A percentile compares a stretch with the other conserved stretches of the same genome.
These are phyloP conservation scores for Phalera bucephala DNA, from an alignment of 2,888 invertebrate species.

Conservation along the genomic window DNA sequence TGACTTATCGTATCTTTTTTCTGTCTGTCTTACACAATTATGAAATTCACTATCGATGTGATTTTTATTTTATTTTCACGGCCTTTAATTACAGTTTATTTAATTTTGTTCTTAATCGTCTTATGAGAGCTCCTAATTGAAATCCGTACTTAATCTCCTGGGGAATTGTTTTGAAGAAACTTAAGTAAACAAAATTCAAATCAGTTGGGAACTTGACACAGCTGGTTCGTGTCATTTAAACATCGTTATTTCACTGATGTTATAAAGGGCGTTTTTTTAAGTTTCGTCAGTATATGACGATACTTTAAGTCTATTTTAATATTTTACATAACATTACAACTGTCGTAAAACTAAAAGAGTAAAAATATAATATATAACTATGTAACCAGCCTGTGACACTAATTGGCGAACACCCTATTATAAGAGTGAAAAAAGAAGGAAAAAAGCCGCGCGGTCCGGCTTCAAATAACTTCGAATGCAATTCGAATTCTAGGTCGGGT, in stretches of 20 bases:
- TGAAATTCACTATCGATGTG: neutral
- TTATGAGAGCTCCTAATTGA: constrained; percentile 45
- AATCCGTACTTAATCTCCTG: constrained; percentile 39
- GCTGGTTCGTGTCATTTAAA: constrained; percentile 18
- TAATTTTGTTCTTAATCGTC: constrained; percentile 10
- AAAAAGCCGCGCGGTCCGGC: no score
- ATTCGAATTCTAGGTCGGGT: no score
- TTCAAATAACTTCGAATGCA: no score
- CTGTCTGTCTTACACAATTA: constrained; percentile 17
- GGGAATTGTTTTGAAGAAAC: constrained; percentile 46
- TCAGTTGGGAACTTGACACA: constrained; percentile 46
- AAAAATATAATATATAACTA: no score
- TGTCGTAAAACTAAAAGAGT: no score
- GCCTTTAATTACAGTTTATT: neutral
- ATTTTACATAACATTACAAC: no score
- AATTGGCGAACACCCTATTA: no score
- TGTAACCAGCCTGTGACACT: no score
- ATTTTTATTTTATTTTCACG: neutral
- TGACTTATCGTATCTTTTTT: constrained; percentile 14
- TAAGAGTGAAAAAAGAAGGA: no score
- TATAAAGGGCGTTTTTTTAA: no score
- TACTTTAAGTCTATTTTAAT: no score
- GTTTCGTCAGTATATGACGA: no score
- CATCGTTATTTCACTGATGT: neutral
- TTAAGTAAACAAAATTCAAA: constrained; percentile 64